A percentile compares a stretch with the other conserved stretches of the same genome.
Evolutionary conservation across 2,888 invertebrate genomes (phyloP).

Genomic region (Apodemia mormo): DNA sequence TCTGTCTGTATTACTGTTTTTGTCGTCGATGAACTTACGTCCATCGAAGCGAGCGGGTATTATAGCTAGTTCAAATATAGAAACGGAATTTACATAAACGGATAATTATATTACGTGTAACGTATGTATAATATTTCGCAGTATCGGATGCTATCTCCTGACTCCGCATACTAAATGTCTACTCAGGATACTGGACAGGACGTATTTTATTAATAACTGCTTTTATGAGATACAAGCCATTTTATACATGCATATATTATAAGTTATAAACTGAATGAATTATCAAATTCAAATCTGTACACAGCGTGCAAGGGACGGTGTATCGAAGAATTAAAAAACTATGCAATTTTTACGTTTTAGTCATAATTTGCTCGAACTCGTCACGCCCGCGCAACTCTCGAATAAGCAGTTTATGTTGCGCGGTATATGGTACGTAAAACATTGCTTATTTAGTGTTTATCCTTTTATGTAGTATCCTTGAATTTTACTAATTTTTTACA

Average conservation of each 20-base stretch:
- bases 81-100: constrained; percentile 6
- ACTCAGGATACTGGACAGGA: constrained; percentile 3
- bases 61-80: background rate
- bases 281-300: too few species aligned
- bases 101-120: constrained; percentile 15
- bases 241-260: background rate
- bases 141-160: constrained; percentile 16
- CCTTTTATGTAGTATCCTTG: too few species aligned
- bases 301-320: too few species aligned
- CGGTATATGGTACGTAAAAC: too few species aligned
- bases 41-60: background rate
- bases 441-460: too few species aligned
- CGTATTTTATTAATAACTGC: constrained; percentile 5
- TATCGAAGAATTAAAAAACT: too few species aligned
- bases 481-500: too few species aligned
- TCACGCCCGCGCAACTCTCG: too few species aligned
- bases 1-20: too few species aligned
- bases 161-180: constrained; percentile 12
- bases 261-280: background rate
- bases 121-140: constrained; percentile 6
- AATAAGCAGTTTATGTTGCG: too few species aligned
- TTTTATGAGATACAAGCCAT: background rate
- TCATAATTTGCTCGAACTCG: too few species aligned
- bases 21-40: background rate
- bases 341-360: too few species aligned